These are phyloP conservation scores for Apotomis capreana DNA, from an alignment of 2,888 invertebrate genomes.

Conservation along the genomic window DNA sequence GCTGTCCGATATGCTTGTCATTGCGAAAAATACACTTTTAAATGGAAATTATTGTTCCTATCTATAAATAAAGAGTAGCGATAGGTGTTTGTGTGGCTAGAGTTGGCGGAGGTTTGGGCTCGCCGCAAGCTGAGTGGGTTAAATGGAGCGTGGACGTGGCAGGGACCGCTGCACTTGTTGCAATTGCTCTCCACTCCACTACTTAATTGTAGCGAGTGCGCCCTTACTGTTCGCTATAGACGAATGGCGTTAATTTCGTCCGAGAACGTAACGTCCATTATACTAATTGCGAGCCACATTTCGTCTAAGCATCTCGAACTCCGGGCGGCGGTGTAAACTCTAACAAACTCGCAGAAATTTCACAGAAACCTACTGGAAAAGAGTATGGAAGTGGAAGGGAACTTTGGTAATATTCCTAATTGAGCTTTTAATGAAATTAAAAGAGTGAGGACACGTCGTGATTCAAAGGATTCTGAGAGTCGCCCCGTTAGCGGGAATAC, in stretches of 20 bases:
- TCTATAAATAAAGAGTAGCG: conserved; percentile 37
- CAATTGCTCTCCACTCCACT: conserved; percentile 75
- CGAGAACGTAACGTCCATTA: conserved; percentile 78
- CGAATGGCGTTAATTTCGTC: conserved; percentile 75
- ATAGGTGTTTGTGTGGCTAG: conserved; percentile 60
- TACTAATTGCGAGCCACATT: conserved; percentile 81
- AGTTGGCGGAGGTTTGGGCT: conserved; percentile 56
- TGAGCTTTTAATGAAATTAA: conserved; percentile 83
- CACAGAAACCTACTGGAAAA: conserved; percentile 71
- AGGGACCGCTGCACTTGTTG: conserved; percentile 77
- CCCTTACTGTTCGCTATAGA: conserved; percentile 71
- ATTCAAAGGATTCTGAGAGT: conserved; percentile 62
- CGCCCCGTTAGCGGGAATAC: conserved; percentile 71
- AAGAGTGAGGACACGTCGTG: conserved; percentile 75
- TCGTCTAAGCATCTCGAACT: conserved; percentile 79
- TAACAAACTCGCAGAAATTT: conserved; percentile 75
- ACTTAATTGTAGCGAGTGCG: conserved; percentile 76
- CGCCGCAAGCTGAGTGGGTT: conserved; percentile 71
- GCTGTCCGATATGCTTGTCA: conserved; percentile 33
- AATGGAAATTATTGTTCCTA: conserved; percentile 18
- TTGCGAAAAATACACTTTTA: conserved; percentile 35
- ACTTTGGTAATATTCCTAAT: conserved; percentile 80
- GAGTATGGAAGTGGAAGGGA: conserved; percentile 74
- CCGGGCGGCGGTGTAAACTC: conserved; percentile 68
- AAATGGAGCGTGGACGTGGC: conserved; percentile 75